These are phyloP conservation scores for Lordiphosa mommai DNA, from an alignment of 1,140 invertebrate species.

Conservation along the genomic window DNA sequence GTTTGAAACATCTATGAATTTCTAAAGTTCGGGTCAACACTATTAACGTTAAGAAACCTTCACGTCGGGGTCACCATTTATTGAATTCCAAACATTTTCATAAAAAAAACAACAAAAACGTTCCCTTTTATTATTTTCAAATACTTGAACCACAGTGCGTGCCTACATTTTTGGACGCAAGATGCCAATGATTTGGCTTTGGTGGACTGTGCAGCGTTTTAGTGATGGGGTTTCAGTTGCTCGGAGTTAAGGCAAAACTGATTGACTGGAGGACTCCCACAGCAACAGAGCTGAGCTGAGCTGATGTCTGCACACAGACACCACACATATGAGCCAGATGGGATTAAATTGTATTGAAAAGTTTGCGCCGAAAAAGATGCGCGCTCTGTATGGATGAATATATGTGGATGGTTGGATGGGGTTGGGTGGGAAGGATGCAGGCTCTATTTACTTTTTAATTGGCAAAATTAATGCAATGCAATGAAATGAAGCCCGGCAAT, in stretches of 20 bases:
- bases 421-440: constrained; percentile 53
- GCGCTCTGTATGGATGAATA: not conserved
- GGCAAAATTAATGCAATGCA: constrained; percentile 77
- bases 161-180: not conserved
- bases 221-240: constrained; percentile 7
- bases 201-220: not conserved
- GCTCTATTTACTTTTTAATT: constrained; percentile 78
- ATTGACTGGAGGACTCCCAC: constrained; percentile 26
- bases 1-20: no score
- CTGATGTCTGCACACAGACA: constrained; percentile 1
- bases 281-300: not conserved
- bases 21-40: no score
- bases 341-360: constrained; percentile 68
- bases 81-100: not conserved
- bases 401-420: not conserved
- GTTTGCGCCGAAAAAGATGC: constrained; percentile 35
- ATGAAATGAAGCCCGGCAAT: constrained; percentile 65
- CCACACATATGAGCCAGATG: constrained; percentile 25
- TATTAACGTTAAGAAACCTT: no score
- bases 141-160: constrained; percentile 8
- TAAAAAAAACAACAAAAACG: no score
- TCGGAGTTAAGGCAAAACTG: constrained; percentile 19
- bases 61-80: no score
- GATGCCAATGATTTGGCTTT: not conserved
- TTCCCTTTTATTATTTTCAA: no score